Evolutionary conservation across 1,140 invertebrate genomes (phyloP).

Genomic region (Hycleus phaleratus): DNA sequence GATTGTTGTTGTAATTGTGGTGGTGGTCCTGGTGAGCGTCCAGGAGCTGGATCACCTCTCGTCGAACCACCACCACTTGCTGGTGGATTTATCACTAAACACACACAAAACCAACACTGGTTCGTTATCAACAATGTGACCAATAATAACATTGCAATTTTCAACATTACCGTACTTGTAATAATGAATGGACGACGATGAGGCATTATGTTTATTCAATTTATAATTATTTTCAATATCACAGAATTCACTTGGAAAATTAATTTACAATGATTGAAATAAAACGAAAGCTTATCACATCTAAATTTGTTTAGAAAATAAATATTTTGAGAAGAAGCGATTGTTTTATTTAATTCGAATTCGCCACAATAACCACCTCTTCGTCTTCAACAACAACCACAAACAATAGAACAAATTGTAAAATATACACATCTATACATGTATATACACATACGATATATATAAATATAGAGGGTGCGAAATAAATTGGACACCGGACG

Average conservation of each 20-base stretch:
- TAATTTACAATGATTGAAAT: neutral
- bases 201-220: no score
- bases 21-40: constrained; percentile 38
- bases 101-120: constrained; percentile 1
- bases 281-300: constrained; percentile 7
- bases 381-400: neutral
- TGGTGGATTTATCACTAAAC: constrained; percentile 11
- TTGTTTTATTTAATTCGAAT: neutral
- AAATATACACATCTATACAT: no score
- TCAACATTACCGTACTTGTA: neutral
- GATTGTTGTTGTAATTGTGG: neutral
- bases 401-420: neutral
- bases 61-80: constrained; percentile 6
- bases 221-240: no score
- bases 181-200: neutral
- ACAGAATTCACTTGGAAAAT: no score
- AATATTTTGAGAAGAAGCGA: constrained; percentile 7
- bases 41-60: constrained; percentile 36
- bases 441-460: neutral
- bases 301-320: constrained; percentile 1
- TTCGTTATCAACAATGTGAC: neutral
- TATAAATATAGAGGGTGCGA: constrained; percentile 16
- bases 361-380: no score
- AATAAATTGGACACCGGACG: constrained; percentile 14
- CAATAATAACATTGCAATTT: constrained; percentile 8